Percentiles rank a stretch among this genome's conserved stretches.
Evolutionary conservation across 1,140 invertebrate genomes (phyloP).

Genomic region (Aphis gossypii): DNA sequence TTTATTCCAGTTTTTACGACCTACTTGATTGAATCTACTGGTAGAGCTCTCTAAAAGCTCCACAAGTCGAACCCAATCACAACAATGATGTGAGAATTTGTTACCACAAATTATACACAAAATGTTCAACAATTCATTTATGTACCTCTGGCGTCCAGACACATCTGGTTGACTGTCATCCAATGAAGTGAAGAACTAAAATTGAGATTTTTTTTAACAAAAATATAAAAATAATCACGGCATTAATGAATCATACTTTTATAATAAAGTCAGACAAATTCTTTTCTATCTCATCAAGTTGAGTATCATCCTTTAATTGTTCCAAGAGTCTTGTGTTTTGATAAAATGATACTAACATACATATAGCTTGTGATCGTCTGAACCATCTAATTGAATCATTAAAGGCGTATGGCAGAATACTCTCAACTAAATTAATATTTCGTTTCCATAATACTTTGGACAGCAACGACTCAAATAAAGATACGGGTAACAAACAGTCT

Average conservation of each 20-base stretch:
- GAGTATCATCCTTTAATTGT: constrained; percentile 22
- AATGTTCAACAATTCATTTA: constrained; percentile 49
- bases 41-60: constrained; percentile 16
- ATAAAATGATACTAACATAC: constrained; percentile 71
- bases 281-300: constrained; percentile 39
- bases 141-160: constrained; percentile 42
- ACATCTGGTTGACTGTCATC: constrained; percentile 48
- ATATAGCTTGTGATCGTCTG: constrained; percentile 71
- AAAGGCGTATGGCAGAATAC: constrained; percentile 71
- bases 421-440: constrained; percentile 68
- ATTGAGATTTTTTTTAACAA: not conserved
- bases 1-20: constrained; percentile 45
- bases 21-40: constrained; percentile 39
- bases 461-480: constrained; percentile 70
- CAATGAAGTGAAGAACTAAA: constrained; percentile 48
- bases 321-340: constrained; percentile 65
- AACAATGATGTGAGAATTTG: constrained; percentile 43
- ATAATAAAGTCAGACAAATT: constrained; percentile 32
- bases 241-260: constrained; percentile 6
- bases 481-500: constrained; percentile 70
- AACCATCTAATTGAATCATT: constrained; percentile 70
- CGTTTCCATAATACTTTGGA: constrained; percentile 71
- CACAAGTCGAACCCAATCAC: constrained; percentile 18
- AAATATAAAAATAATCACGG: not conserved
- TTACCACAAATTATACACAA: constrained; percentile 32